Evolutionary conservation across 1,140 invertebrate genomes (phyloP).

Genomic region (Drosophila mojavensis): DNA sequence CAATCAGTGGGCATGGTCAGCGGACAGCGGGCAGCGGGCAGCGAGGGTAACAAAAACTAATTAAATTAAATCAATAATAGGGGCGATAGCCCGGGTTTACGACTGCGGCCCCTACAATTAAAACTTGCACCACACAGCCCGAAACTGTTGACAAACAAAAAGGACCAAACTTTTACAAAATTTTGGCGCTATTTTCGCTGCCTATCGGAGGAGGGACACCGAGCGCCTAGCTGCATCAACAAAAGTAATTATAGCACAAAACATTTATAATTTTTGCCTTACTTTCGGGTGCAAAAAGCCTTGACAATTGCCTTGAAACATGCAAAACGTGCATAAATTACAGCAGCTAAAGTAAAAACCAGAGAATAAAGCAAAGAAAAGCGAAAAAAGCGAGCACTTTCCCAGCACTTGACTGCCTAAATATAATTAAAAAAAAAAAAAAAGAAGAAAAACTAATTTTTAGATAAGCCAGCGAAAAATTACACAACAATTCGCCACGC

Average conservation of each 20-base stretch:
- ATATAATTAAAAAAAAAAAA: constrained; percentile 55
- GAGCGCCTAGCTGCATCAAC: constrained; percentile 8
- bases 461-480: constrained; percentile 2
- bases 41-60: constrained; percentile 56
- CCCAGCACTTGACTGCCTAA: constrained; percentile 32
- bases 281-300: constrained; percentile 58
- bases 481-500: constrained; percentile 30
- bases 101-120: constrained; percentile 48
- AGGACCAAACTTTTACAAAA: constrained; percentile 28
- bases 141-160: constrained; percentile 29
- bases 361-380: constrained; percentile 23
- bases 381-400: constrained; percentile 47
- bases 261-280: constrained; percentile 52
- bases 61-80: constrained; percentile 76
- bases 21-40: neutral
- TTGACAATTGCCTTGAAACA: constrained; percentile 78
- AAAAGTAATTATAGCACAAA: constrained; percentile 73
- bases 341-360: constrained; percentile 20
- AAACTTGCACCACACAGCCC: constrained; percentile 17
- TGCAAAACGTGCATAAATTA: constrained; percentile 82
- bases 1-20: constrained; percentile 64
- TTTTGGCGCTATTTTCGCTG: constrained; percentile 47
- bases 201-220: constrained; percentile 13
- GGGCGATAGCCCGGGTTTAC: constrained; percentile 19
- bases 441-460: constrained; percentile 2